phyloP scores from a whole-genome alignment of 2,888 invertebrate species.

The Megaustenia siamemsis region DNA sequence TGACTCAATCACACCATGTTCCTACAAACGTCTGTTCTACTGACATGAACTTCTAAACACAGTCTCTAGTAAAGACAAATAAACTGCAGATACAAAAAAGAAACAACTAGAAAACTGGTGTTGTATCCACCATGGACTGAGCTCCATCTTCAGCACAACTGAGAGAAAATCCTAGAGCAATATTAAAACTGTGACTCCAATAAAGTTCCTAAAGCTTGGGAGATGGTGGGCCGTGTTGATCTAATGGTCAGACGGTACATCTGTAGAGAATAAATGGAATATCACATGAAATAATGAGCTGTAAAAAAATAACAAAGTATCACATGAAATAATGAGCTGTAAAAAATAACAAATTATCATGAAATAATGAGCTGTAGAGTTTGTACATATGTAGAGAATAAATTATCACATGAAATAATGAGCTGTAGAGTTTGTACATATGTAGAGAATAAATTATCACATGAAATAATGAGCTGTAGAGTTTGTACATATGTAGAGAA shows the following conservation, averaged over 20 bases:
- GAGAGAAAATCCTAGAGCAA: background rate
- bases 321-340: too few relatives aligned
- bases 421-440: too few relatives aligned
- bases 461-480: too few relatives aligned
- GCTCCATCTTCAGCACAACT: background rate
- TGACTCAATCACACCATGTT: background rate
- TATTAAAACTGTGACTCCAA: conserved; percentile 96
- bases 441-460: too few relatives aligned
- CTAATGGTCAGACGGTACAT: conserved; percentile 99
- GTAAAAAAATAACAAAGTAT: background rate
- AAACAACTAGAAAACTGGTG: background rate
- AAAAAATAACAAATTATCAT: too few relatives aligned
- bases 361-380: too few relatives aligned
- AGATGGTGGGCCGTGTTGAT: conserved; percentile 97
- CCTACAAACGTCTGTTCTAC: conserved; percentile 9
- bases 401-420: too few relatives aligned
- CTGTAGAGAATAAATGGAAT: conserved; percentile 83
- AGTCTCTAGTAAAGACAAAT: conserved; percentile 3
- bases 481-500: too few relatives aligned
- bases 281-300: background rate
- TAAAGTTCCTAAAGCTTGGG: conserved; percentile 94
- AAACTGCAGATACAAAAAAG: background rate
- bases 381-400: too few relatives aligned
- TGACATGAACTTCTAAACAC: background rate
- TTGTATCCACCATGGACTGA: background rate